Base-by-base conservation (phyloP, 2,113 vertebrate genomes). In the Columba livia region DNA sequence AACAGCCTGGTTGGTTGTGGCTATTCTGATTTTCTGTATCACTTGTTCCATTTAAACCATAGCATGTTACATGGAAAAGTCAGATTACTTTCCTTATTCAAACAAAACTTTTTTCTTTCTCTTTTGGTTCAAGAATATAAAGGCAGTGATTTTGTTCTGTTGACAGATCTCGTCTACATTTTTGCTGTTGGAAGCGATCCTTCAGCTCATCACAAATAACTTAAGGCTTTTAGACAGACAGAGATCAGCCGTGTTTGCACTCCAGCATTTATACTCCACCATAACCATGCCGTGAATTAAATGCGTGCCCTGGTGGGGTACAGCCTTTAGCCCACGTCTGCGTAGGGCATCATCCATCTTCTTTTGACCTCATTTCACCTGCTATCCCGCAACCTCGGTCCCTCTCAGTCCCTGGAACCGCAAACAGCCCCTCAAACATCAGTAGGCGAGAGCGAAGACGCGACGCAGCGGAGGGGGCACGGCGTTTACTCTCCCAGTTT, bases 261-360 rank as follows among this genome's bases (percentile, higher is more conserved):
- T 40, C 40, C 40, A 24, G 32, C 56, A 12, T 12, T 48, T 44
- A 44, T 17, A 44, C 42, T 44, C 42, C 42, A 44, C 42, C 17
- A 44, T 26, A 26, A 25, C 44, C 38, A 1, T 9, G 40, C 75
- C 36, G 6, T 6, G 47, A 57, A 29, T 19, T 26, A 13, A 53
- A 25, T 1, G 3, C 44, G 3, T 0, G 6, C 23, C 9, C 38
- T 6, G 53, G 4, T 24, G 58, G 32, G n/a, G 61, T 24, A 21
- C 58, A 61, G 44, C 40, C 53, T 19, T 40, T 26, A 17, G 24
- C 48, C 47, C 51, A 1, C 6, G 34, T 25, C 4, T 38, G 40
- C 7, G 10, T 3, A n/a, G 32, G 48, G n/a, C 54, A 51, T 25
- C 56, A 5, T 31, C 50, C n/a, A 2, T 23, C 54, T 32, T 31